A percentile compares a stretch with the other conserved stretches of the same genome.
Conservation (phyloP, 2,888 invertebrate species). For the Operophtera brumata region DNA sequence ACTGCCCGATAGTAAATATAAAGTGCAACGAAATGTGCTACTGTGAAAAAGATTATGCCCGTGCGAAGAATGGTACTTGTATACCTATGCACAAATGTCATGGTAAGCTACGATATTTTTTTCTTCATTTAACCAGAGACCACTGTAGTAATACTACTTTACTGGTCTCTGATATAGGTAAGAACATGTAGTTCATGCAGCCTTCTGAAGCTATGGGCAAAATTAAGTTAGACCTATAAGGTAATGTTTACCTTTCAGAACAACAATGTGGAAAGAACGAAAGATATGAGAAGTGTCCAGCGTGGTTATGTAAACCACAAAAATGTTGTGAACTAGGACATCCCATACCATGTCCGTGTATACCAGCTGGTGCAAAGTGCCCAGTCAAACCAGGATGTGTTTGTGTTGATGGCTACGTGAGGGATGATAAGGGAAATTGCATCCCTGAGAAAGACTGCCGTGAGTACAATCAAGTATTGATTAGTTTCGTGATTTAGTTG, state of each 20-base stretch:
- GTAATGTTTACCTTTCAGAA: slow-evolving; percentile 3
- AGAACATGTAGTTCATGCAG: too few species aligned
- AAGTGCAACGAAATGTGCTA: slow-evolving; percentile 47
- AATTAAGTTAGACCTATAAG: too few species aligned
- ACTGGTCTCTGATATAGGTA: too few species aligned
- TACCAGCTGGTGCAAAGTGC: not conserved
- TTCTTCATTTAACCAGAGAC: too few species aligned
- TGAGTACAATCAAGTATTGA: too few species aligned
- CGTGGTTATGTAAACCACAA: slow-evolving; percentile 27
- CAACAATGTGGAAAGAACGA: slow-evolving; percentile 33
- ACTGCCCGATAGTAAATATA: slow-evolving; percentile 44
- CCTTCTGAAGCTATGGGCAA: too few species aligned
- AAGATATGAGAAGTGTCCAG: slow-evolving; percentile 34
- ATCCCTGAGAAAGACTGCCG: slow-evolving; percentile 40
- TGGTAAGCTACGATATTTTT: slow-evolving; percentile 2
- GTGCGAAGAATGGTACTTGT: slow-evolving; percentile 40
- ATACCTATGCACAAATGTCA: slow-evolving; percentile 36
- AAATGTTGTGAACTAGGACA: slow-evolving; percentile 35
- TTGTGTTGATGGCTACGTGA: slow-evolving; percentile 34
- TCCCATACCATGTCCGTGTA: slow-evolving; percentile 14
- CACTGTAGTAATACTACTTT: too few species aligned
- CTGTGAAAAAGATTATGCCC: slow-evolving; percentile 46
- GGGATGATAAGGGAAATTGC: slow-evolving; percentile 36
- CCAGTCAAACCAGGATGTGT: slow-evolving; percentile 23
- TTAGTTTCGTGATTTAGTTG: too few species aligned